phyloP scores from a whole-genome alignment of 2,113 vertebrate genomes.

The Struthio camelus region DNA sequence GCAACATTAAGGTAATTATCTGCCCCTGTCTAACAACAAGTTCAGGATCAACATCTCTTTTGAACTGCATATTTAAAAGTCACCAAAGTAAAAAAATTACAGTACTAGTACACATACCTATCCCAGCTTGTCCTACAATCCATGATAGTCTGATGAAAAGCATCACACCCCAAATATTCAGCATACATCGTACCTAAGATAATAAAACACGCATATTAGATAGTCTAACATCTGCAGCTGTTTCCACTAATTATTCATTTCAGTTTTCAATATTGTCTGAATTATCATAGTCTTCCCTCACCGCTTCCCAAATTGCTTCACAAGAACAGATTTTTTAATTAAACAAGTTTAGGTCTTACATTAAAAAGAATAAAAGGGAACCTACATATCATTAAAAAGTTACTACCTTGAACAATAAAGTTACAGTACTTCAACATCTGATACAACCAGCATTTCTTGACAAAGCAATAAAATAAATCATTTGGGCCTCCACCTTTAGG shows the following conservation, averaged over 20 bases:
- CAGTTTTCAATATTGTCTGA: neutral
- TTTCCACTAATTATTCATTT: neutral
- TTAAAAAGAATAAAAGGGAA: neutral
- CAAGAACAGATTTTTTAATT: neutral
- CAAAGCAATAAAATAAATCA: neutral
- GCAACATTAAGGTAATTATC: neutral
- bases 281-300: neutral
- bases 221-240: neutral
- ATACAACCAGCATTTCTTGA: neutral
- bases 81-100: neutral
- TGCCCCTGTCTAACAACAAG: neutral
- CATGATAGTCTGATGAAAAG: conserved; percentile 98
- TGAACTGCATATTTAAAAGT: neutral
- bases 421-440: neutral
- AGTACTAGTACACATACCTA: conserved; percentile 81
- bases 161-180: conserved; percentile 99
- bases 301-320: neutral
- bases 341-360: neutral
- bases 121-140: conserved; percentile 98
- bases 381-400: neutral
- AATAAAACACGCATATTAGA: neutral
- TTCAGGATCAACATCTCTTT: neutral
- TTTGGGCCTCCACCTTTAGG: neutral
- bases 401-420: neutral
- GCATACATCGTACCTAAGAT: conserved; percentile 94